Conservation (phyloP, 1,140 invertebrate genomes). For the Ostrea edulis region DNA sequence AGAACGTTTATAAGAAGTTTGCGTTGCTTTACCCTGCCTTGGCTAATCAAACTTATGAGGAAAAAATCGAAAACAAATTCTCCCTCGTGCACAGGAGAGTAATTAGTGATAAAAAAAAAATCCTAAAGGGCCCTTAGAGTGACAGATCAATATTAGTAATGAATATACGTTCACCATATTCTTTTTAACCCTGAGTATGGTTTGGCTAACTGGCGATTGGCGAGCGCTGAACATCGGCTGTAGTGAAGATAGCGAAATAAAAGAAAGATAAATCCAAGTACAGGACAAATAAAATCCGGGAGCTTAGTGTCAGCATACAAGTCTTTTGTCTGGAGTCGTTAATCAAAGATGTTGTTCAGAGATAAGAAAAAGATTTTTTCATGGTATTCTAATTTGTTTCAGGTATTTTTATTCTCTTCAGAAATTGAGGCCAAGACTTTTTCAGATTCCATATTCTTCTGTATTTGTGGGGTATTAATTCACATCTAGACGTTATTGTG, state of each 20-base stretch:
- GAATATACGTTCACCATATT: slow-evolving; percentile 16
- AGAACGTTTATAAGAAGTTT: not conserved
- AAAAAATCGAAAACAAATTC: slow-evolving; percentile 20
- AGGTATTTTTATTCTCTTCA: too few species aligned
- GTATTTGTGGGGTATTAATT: too few species aligned
- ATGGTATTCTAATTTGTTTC: too few species aligned
- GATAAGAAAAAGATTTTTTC: not conserved
- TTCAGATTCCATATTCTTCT: too few species aligned
- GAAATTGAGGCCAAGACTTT: too few species aligned
- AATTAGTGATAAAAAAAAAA: slow-evolving; percentile 39
- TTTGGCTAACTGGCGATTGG: not conserved
- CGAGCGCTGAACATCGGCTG: slow-evolving; percentile 20
- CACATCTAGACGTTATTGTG: too few species aligned
- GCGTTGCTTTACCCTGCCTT: not conserved
- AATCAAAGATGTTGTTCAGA: not conserved
- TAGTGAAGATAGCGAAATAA: not conserved
- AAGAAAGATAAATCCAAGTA: slow-evolving; percentile 22
- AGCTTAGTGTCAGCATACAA: not conserved
- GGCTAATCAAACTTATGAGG: not conserved
- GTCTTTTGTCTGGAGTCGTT: not conserved
- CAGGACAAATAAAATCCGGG: not conserved
- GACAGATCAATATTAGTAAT: slow-evolving; percentile 22
- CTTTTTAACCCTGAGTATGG: not conserved
- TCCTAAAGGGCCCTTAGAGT: slow-evolving; percentile 18
- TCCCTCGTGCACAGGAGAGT: not conserved